Base-by-base conservation (phyloP, 1,140 invertebrate species). In the Diabrotica virgifera region DNA sequence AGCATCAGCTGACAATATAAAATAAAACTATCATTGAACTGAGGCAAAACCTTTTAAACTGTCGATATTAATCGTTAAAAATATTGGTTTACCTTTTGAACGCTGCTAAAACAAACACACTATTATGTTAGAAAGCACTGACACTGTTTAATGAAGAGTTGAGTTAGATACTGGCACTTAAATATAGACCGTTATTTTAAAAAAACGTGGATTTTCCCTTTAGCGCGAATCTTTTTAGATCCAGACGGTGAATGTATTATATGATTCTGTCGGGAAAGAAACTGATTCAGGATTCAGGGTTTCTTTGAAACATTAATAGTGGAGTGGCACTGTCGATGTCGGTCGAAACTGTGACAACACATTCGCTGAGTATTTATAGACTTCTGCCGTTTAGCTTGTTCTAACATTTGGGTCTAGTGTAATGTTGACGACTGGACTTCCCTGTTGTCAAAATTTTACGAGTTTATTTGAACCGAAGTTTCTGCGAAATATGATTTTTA, bases 231-330 rank as follows among this genome's bases (percentile, higher is more conserved):
- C 8, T 46, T 46, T 46, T 46, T 46, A 46, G 8, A 46, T 3
- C n/a, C 40, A 46, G 40, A 46, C 40, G n/a, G 40, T n/a, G 40
- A 5, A 46, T 46, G 40, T 46, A 46, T 46, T 46, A 46, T n/a
- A 46, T 46, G 8, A 46, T 46, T 46, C 40, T 8, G n/a, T 10
- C 40, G 40, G 40, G 40, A 46, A 46, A n/a, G n/a, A n/a, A 46
- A 46, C 40, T n/a, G 40, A 46, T 46, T 46, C 40, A n/a, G 40
- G 40, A 46, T 46, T 46, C 40, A n/a, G 40, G 40, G 8, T n/a
- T 46, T 46, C 40, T 46, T 46, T n/a, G 8, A 46, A 46, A 46
- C 40, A 46, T 46, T 46, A 46, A 46, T n/a, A 46, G 40, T 46
- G 40, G 40, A 46, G 40, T 46, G 40, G 40, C 40, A 46, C n/a